A percentile compares a stretch with the other conserved stretches of the same genome.
Evolutionary conservation across 2,888 invertebrate species (phyloP).

Genomic region (Coecobrya sp.): DNA sequence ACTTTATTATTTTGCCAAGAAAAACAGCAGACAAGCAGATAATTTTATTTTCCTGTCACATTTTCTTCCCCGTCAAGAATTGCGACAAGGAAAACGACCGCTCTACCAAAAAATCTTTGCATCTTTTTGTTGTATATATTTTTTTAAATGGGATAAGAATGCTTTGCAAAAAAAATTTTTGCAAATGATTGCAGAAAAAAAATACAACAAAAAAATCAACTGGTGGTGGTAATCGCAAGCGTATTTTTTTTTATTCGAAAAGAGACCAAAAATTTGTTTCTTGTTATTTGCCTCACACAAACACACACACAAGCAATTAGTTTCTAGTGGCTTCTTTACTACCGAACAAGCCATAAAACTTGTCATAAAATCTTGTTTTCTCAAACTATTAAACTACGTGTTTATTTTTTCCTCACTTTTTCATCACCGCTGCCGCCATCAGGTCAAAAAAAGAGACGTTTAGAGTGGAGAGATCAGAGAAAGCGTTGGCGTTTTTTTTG

Average conservation of each 20-base stretch:
- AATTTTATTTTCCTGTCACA: slow-evolving; percentile 1
- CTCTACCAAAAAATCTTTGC: no score
- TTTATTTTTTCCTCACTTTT: not conserved
- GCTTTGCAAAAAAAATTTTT: no score
- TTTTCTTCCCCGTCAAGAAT: no score
- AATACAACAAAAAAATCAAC: no score
- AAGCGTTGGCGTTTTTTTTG: slow-evolving; percentile 8
- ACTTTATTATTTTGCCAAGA: slow-evolving; percentile 15
- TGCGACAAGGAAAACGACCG: no score
- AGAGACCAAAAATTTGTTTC: not conserved
- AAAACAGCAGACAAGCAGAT: not conserved
- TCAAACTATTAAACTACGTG: not conserved
- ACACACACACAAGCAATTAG: slow-evolving; percentile 18
- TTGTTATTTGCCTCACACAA: slow-evolving; percentile 6
- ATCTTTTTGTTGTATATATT: no score
- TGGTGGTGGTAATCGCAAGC: no score
- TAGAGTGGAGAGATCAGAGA: not conserved
- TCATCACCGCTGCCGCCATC: not conserved
- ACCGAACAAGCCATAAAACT: slow-evolving; percentile 60
- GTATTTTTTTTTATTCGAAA: not conserved
- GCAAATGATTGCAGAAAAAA: no score
- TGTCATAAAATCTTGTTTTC: slow-evolving; percentile 61
- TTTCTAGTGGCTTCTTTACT: slow-evolving; percentile 43
- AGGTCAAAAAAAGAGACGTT: not conserved
- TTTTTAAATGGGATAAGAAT: no score